These are phyloP conservation scores for Noturus placidus DNA, from an alignment of 2,113 vertebrate species.

Conservation along the genomic window DNA sequence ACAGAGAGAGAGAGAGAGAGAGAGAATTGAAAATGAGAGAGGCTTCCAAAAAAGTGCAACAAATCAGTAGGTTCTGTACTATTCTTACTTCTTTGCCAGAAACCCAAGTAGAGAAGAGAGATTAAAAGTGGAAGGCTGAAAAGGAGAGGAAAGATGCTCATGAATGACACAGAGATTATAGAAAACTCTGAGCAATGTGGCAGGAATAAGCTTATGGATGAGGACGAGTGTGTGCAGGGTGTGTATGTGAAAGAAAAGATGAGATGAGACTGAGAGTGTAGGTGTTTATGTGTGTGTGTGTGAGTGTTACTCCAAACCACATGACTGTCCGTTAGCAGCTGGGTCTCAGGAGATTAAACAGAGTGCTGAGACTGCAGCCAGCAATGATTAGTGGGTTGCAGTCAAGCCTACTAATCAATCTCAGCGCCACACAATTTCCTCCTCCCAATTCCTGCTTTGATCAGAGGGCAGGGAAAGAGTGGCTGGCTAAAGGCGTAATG, in stretches of 20 bases:
- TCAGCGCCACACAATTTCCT: slow-evolving; percentile 75
- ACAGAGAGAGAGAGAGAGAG: background rate
- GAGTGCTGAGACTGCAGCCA: slow-evolving; percentile 84
- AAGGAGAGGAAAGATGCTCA: slow-evolving; percentile 14
- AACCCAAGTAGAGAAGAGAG: slow-evolving; percentile 13
- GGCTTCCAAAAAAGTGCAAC: slow-evolving; percentile 1
- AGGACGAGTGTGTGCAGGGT: slow-evolving; percentile 7
- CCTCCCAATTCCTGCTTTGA: slow-evolving; percentile 78
- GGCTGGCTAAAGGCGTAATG: slow-evolving; percentile 77
- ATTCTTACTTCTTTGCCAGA: slow-evolving; percentile 17
- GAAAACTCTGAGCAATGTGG: background rate
- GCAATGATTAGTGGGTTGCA: slow-evolving; percentile 77
- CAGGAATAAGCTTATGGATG: slow-evolving; percentile 1
- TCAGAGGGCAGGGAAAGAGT: slow-evolving; percentile 75
- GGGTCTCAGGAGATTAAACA: slow-evolving; percentile 65
- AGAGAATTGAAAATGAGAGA: background rate
- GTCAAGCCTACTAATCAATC: slow-evolving; percentile 79
- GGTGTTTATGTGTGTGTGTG: background rate
- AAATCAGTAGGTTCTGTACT: slow-evolving; percentile 8
- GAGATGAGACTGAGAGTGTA: slow-evolving; percentile 21
- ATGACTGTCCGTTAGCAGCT: slow-evolving; percentile 72
- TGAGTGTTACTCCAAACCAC: slow-evolving; percentile 45
- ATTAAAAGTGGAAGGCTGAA: slow-evolving; percentile 13
- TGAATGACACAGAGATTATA: slow-evolving; percentile 32
- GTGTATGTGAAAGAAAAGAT: slow-evolving; percentile 28